phyloP scores from a whole-genome alignment of 2,797 vertebrate species.

The Pseudochromis fuscus region DNA sequence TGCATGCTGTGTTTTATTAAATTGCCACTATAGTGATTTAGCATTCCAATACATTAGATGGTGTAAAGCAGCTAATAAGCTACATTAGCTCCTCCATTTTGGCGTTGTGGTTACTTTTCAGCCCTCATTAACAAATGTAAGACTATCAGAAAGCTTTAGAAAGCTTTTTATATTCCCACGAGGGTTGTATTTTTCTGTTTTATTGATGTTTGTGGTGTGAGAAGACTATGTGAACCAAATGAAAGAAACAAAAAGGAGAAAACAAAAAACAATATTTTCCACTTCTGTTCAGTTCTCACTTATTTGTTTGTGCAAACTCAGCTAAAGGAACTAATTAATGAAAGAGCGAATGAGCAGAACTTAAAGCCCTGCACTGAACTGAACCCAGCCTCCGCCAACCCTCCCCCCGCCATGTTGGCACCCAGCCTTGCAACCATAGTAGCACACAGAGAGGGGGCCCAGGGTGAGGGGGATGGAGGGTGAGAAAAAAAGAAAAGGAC shows the following conservation, averaged over 20 bases:
- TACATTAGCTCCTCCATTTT: too few relatives aligned
- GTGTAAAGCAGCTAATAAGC: too few relatives aligned
- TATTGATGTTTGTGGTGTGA: neutral
- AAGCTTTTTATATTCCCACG: too few relatives aligned
- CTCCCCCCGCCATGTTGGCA: slow-evolving; percentile 42
- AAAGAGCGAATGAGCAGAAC: slow-evolving; percentile 1
- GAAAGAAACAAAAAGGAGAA: neutral
- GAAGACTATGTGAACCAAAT: neutral
- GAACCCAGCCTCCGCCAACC: slow-evolving; percentile 34
- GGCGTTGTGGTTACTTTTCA: too few relatives aligned
- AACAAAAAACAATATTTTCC: neutral
- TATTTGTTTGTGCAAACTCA: neutral
- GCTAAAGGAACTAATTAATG: neutral
- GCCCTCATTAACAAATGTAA: too few relatives aligned
- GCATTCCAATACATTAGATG: too few relatives aligned
- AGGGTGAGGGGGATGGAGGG: slow-evolving; percentile 12
- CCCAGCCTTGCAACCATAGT: slow-evolving; percentile 53
- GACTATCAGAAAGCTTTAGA: too few relatives aligned
- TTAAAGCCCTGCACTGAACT: slow-evolving; percentile 17
- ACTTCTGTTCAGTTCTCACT: too few relatives aligned
- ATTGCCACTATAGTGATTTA: too few relatives aligned
- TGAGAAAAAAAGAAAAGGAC: slow-evolving; percentile 31
- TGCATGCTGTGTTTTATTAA: too few relatives aligned
- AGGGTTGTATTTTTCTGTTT: too few relatives aligned
- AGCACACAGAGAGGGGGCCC: slow-evolving; percentile 40